Conservation (phyloP, 2,797 vertebrate genomes). For the Tragopan temminckii region DNA sequence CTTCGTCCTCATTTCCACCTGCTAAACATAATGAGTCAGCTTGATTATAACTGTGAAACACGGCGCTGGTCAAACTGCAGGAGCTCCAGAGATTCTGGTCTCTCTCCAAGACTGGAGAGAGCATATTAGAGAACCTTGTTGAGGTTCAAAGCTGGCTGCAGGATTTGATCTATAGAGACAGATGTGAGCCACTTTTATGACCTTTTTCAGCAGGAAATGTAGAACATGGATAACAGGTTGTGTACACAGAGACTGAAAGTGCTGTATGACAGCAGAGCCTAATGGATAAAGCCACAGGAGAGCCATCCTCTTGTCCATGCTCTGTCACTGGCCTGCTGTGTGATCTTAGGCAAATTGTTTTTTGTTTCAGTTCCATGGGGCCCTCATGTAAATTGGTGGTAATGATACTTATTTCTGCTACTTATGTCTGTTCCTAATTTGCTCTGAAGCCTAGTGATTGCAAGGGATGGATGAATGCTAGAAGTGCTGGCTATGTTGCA, state of each 20-base stretch:
- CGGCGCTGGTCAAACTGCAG: neutral
- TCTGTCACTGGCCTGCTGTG: neutral
- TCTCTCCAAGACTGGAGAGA: neutral
- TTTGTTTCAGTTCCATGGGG: neutral
- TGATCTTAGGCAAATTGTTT: neutral
- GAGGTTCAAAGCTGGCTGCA: neutral
- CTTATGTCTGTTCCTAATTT: neutral
- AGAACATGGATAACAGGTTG: neutral
- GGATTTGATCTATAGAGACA: neutral
- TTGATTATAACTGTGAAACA: rapidly evolving
- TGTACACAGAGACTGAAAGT: neutral
- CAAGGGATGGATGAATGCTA: neutral
- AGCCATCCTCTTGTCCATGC: neutral
- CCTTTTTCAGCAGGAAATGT: neutral
- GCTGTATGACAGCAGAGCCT: neutral
- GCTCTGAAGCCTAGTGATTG: neutral
- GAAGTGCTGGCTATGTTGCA: neutral
- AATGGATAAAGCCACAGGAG: neutral
- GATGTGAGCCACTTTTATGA: neutral
- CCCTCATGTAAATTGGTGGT: neutral
- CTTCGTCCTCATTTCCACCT: neutral
- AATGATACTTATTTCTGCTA: neutral
- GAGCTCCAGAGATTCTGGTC: no score
- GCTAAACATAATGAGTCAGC: neutral
- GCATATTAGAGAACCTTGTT: neutral